A percentile compares a stretch with the other conserved stretches of the same genome.
phyloP scores from a whole-genome alignment of 2,888 invertebrate genomes.

The Cetonia aurata region DNA sequence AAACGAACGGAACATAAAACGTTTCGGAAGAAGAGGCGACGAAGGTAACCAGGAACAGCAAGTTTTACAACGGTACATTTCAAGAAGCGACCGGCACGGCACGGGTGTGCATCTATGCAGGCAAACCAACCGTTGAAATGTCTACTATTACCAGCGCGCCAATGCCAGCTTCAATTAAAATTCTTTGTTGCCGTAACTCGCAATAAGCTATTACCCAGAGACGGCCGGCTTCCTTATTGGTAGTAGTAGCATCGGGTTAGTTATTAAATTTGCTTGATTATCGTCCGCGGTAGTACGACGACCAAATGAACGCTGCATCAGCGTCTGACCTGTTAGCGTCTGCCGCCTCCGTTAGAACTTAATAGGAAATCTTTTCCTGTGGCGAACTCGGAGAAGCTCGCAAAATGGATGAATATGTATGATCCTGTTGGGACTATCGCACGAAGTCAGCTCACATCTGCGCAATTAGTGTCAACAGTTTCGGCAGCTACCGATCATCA shows the following conservation, averaged over 20 bases:
- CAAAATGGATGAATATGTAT: slow-evolving; percentile 22
- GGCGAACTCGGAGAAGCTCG: slow-evolving; percentile 2
- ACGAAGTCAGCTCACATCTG: too few species aligned
- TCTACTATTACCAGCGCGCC: background rate
- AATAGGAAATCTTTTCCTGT: slow-evolving; percentile 31
- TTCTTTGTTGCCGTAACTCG: slow-evolving; percentile 36
- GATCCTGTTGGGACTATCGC: background rate
- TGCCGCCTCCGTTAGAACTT: slow-evolving; percentile 24
- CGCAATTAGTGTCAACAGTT: too few species aligned
- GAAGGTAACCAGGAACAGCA: background rate
- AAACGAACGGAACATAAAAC: too few species aligned
- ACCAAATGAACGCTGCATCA: slow-evolving; percentile 11
- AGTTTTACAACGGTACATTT: slow-evolving; percentile 16
- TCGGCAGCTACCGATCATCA: too few species aligned
- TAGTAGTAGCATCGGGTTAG: slow-evolving; percentile 39
- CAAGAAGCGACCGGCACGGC: background rate
- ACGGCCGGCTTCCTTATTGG: slow-evolving; percentile 43
- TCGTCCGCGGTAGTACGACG: slow-evolving; percentile 8
- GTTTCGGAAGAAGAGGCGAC: background rate
- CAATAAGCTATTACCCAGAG: slow-evolving; percentile 24
- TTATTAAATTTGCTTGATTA: slow-evolving; percentile 45
- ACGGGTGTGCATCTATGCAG: background rate
- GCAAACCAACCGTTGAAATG: background rate
- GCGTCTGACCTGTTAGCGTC: slow-evolving; percentile 10
- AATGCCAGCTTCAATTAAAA: slow-evolving; percentile 27